Evolutionary conservation across 2,113 vertebrate genomes (phyloP).

Genomic region (Cepphus grylle): DNA sequence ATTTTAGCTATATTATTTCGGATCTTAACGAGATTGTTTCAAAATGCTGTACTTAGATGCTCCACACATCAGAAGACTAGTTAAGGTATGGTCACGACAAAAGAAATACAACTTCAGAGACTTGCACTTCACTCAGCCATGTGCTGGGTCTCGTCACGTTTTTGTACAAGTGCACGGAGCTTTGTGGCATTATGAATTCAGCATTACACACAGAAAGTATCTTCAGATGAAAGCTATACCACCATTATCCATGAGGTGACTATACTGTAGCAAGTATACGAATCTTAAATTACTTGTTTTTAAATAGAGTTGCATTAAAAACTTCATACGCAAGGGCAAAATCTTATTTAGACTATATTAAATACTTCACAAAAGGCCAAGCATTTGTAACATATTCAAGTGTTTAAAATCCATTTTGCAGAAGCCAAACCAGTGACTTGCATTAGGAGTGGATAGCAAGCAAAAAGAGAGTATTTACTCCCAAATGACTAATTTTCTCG

Average conservation of each 20-base stretch:
- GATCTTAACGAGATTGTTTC: not conserved
- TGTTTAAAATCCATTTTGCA: not conserved
- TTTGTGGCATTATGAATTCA: not conserved
- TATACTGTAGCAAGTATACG: not conserved
- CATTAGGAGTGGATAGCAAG: not conserved
- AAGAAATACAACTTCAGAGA: not conserved
- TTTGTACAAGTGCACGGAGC: not conserved
- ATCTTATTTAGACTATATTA: not conserved
- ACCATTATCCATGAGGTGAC: not conserved
- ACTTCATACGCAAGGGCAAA: not conserved
- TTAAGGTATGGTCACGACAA: not conserved
- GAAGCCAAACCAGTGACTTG: not conserved
- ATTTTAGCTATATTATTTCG: not conserved
- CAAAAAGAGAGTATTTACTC: not conserved
- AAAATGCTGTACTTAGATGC: not conserved
- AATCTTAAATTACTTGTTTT: not conserved
- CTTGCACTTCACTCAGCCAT: not conserved
- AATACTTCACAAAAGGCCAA: not conserved
- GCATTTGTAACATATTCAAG: not conserved
- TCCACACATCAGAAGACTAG: not conserved
- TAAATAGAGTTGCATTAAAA: not conserved
- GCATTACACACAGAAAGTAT: not conserved
- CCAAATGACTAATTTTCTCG: not conserved
- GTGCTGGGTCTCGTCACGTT: not conserved
- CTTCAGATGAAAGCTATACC: not conserved